These are phyloP conservation scores for Brachynemurus nebulosus DNA, from an alignment of 2,888 invertebrate species.

Conservation along the genomic window DNA sequence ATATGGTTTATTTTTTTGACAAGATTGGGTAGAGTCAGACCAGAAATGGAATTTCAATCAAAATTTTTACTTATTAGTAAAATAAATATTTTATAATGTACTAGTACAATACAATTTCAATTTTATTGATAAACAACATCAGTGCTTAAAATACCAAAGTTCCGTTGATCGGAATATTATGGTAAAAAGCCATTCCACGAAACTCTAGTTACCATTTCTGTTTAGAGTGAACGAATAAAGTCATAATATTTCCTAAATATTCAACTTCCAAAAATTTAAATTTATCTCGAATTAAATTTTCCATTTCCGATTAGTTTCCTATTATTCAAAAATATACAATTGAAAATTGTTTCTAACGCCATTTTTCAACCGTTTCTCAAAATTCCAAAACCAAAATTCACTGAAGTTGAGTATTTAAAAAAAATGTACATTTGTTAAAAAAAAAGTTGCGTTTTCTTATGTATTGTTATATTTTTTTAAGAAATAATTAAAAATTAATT, in stretches of 20 bases:
- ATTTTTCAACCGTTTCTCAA: too few relatives aligned
- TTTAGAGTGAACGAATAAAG: background rate
- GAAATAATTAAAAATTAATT: slow-evolving; percentile 5
- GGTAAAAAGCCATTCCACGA: slow-evolving; percentile 4
- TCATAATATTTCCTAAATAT: slow-evolving; percentile 2
- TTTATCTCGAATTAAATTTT: too few relatives aligned
- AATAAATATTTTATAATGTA: background rate
- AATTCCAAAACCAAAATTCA: too few relatives aligned
- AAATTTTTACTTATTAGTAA: too few relatives aligned
- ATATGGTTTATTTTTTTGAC: too few relatives aligned
- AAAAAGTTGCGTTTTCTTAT: slow-evolving; percentile 2
- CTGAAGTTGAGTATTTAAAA: background rate
- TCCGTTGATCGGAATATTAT: slow-evolving; percentile 9
- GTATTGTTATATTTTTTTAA: slow-evolving; percentile 9
- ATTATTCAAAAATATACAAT: too few relatives aligned
- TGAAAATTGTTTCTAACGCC: too few relatives aligned
- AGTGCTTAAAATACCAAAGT: background rate
- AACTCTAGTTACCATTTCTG: slow-evolving; percentile 9
- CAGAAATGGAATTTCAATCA: too few relatives aligned
- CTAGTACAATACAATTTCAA: slow-evolving; percentile 1
- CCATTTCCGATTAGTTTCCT: too few relatives aligned
- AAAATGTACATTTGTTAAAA: slow-evolving; percentile 1
- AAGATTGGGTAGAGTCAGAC: too few relatives aligned
- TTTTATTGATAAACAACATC: background rate
- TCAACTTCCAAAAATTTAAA: too few relatives aligned